These are phyloP conservation scores for Nannoperca australis DNA, from an alignment of 2,797 vertebrate species.

Conservation along the genomic window DNA sequence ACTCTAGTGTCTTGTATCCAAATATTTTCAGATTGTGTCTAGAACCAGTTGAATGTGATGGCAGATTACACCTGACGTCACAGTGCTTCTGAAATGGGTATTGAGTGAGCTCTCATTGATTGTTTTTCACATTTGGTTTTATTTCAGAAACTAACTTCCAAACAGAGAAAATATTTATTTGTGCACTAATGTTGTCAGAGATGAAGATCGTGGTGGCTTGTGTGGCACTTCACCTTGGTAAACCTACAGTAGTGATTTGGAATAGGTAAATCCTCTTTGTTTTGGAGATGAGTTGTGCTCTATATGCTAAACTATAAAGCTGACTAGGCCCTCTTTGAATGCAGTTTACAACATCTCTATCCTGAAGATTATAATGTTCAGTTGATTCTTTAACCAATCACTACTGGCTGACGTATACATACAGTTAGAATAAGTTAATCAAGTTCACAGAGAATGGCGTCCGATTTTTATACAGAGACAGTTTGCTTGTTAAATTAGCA, in stretches of 20 bases:
- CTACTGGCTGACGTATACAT: not conserved
- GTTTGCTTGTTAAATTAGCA: not conserved
- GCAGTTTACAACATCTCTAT: not conserved
- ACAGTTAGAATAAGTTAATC: not conserved
- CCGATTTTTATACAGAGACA: not conserved
- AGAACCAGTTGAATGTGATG: not conserved
- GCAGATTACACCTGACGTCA: not conserved
- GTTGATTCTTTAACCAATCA: too few relatives aligned
- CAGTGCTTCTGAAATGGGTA: not conserved
- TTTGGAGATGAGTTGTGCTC: not conserved
- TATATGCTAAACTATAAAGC: not conserved
- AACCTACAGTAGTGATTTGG: not conserved
- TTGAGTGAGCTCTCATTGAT: not conserved
- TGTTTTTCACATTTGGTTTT: not conserved
- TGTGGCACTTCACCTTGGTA: not conserved
- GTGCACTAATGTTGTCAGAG: not conserved
- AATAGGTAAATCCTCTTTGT: not conserved
- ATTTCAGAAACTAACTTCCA: not conserved
- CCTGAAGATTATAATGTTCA: not conserved
- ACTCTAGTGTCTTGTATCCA: constrained; percentile 21
- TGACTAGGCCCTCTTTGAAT: not conserved
- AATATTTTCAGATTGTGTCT: constrained; percentile 24
- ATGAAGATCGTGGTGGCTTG: not conserved
- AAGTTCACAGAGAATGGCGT: constrained; percentile 1
- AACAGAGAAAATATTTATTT: not conserved